Conservation (phyloP, 2,888 invertebrate genomes). For the Philhelius pedissequus region DNA sequence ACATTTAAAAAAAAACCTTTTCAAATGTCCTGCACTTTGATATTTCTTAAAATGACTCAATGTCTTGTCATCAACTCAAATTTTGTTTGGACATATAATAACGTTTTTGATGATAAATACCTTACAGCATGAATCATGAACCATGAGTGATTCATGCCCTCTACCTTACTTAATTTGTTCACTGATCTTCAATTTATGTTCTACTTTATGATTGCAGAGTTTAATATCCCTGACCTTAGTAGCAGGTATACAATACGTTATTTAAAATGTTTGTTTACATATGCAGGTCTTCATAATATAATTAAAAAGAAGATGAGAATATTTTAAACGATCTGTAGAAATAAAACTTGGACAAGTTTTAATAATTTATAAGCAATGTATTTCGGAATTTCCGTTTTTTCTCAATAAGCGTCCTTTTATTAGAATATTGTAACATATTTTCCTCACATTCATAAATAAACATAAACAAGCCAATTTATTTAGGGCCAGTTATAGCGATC, state of each 20-base stretch:
- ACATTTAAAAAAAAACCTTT: conserved; percentile 16
- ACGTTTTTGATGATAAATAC: conserved; percentile 38
- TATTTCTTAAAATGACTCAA: conserved; percentile 54
- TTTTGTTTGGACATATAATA: conserved; percentile 25
- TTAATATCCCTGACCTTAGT: not conserved
- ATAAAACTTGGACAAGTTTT: no score
- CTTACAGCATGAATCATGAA: conserved; percentile 41
- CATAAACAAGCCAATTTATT: no score
- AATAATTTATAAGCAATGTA: no score
- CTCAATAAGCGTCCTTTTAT: no score
- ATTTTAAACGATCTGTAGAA: no score
- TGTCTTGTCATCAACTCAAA: conserved; percentile 42
- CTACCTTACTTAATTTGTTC: not conserved
- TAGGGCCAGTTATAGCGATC: no score
- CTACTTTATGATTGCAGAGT: not conserved
- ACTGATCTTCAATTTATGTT: conserved; percentile 10
- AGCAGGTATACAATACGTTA: not conserved
- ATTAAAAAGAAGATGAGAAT: no score
- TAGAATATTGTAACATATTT: no score
- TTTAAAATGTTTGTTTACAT: no score
- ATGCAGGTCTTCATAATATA: no score
- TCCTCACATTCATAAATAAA: no score
- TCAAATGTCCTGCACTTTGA: conserved; percentile 35
- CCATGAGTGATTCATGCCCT: conserved; percentile 46
- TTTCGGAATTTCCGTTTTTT: no score